Conservation (phyloP, 2,888 invertebrate species). For the Tridacna crocea region DNA sequence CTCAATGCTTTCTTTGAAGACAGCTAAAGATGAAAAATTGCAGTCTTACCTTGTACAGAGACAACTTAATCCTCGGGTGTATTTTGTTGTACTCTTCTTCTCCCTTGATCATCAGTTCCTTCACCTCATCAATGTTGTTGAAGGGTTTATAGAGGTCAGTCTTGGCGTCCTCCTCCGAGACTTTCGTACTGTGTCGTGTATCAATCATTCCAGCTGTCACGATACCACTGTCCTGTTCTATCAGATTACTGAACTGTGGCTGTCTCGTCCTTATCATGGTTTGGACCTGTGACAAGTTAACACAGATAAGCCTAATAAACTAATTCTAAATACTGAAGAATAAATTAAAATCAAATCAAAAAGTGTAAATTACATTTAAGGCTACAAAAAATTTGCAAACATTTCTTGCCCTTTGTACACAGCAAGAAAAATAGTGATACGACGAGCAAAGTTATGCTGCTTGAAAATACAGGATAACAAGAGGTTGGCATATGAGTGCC, state of each 20-base stretch:
- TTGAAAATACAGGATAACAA: too few relatives aligned
- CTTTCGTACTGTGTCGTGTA: constrained; percentile 71
- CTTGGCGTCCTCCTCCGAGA: constrained; percentile 78
- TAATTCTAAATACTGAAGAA: too few relatives aligned
- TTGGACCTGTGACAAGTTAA: constrained; percentile 66
- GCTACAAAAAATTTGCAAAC: too few relatives aligned
- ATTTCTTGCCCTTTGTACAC: too few relatives aligned
- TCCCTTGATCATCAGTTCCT: constrained; percentile 78
- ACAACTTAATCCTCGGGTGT: constrained; percentile 81
- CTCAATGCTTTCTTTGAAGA: too few relatives aligned
- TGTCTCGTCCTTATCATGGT: constrained; percentile 74
- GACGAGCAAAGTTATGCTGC: too few relatives aligned
- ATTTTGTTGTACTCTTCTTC: constrained; percentile 84
- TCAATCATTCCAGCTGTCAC: constrained; percentile 82
- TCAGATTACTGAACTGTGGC: constrained; percentile 82
- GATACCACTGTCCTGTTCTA: constrained; percentile 82
- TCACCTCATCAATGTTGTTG: constrained; percentile 67
- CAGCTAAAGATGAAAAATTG: not conserved
- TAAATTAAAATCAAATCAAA: too few relatives aligned
- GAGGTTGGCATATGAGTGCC: too few relatives aligned
- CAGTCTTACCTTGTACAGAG: constrained; percentile 80
- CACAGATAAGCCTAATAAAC: too few relatives aligned
- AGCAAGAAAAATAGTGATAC: too few relatives aligned
- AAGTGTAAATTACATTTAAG: too few relatives aligned
- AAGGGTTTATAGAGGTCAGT: constrained; percentile 79